phyloP scores from a whole-genome alignment of 2,888 invertebrate genomes.

The Leptopilina syphax region DNA sequence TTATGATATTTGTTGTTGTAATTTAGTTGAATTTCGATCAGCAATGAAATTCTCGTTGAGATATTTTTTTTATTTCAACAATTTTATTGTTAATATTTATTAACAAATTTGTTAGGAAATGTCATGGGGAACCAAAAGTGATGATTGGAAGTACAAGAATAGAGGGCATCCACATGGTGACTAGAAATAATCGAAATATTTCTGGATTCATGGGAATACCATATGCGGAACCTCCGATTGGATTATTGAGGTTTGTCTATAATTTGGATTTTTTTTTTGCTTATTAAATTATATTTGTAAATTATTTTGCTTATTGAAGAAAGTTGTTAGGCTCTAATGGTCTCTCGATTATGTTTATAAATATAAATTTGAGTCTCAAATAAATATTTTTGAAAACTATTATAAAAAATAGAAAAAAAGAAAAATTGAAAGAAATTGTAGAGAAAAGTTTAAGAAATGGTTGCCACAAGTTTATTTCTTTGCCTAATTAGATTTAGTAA shows the following conservation, averaged over 20 bases:
- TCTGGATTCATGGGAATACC: not conserved
- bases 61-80: not conserved
- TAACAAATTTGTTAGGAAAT: not conserved
- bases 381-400: no score
- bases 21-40: not conserved
- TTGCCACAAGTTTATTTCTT: not conserved
- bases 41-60: not conserved
- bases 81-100: not conserved
- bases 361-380: no score
- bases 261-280: not conserved
- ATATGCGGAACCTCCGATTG: not conserved
- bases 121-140: not conserved
- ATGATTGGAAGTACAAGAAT: not conserved
- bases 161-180: not conserved
- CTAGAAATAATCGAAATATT: not conserved
- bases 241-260: not conserved
- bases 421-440: no score
- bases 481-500: not conserved
- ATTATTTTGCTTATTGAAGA: no score
- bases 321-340: no score
- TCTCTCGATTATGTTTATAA: no score
- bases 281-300: no score
- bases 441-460: no score
- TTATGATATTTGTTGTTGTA: no score
- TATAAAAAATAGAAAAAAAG: no score